Evolutionary conservation across 2,888 invertebrate species (phyloP), one percentile per base, ranked within the genome.

Genomic region (Sialis fuliginosa): DNA sequence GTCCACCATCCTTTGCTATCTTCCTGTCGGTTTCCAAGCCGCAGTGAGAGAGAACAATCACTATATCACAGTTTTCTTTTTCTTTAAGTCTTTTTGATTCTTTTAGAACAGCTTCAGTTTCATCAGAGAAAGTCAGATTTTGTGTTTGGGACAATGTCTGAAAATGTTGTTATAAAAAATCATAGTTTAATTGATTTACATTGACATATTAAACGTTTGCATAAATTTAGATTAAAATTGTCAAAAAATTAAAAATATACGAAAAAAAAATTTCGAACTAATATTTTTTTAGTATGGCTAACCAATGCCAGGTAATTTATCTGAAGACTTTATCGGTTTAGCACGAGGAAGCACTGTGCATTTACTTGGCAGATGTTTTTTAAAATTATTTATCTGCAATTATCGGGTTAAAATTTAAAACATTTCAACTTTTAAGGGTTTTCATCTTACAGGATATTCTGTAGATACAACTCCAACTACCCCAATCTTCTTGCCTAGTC

Each of bases 31-130:
- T 72, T 2, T 76, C 72, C 42, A 84, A 69, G 2, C 90, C 89
- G 44, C 83, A 77, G 60, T 91, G 90, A 0, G 89, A 86, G n/a
- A 89, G 64, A 4, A 83, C 82, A 45, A 91, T 77, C 53, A 89
- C 82, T 45, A 87, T 84, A 53, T 85, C 77, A 4, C 85, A 74
- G 0, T 77, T 78, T 51, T 76, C 66, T 37, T 66, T 69, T 39
- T 62, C 60, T 2, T 71, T 71, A 33, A 87, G 58, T 48, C 73
- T 68, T 43, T 69, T 67, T 0, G 83, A 80, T 63, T 86, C 85
- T 4, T 70, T 67, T 50, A 77, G 75, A 0, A 85, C 72, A 0
- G 79, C 70, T 42, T 69, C 68, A 34, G 77, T 68, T 61, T 85
- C 86, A 55, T 82, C 75, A n/a, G 75, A 67, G 61, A 86, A 81